phyloP scores from a whole-genome alignment of 2,888 invertebrate genomes.

The Eristalinus aeneus region DNA sequence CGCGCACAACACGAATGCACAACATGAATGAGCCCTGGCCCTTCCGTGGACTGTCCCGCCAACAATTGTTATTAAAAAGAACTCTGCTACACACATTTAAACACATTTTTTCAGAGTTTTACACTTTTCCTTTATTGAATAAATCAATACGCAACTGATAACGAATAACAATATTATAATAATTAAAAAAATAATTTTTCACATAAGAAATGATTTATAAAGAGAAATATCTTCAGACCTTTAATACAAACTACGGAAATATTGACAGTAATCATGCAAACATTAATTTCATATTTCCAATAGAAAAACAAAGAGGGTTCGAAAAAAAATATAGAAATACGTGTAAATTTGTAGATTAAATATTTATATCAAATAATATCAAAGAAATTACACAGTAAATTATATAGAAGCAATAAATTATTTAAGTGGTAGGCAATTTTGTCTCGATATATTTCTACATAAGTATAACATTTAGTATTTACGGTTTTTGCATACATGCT shows the following conservation, averaged over 20 bases:
- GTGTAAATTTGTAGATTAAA: conserved; percentile 36
- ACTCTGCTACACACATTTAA: too few species aligned
- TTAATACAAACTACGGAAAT: conserved; percentile 57
- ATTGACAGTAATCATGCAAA: conserved; percentile 24
- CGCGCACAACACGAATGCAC: too few species aligned
- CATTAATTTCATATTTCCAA: conserved; percentile 30
- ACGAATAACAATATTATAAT: conserved; percentile 55
- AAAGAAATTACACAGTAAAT: conserved; percentile 56
- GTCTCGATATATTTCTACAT: conserved; percentile 1
- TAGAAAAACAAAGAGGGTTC: conserved; percentile 15
- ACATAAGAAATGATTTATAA: conserved; percentile 44
- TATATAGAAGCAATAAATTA: conserved; percentile 66
- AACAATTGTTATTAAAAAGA: too few species aligned
- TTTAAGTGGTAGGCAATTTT: conserved; percentile 58
- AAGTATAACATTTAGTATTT: neutral
- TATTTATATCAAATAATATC: conserved; percentile 65
- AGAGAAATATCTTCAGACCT: conserved; percentile 16
- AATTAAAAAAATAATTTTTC: conserved; percentile 45
- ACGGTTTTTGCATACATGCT: conserved; percentile 8
- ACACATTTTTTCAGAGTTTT: conserved; percentile 57
- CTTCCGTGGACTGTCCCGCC: too few species aligned
- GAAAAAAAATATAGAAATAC: conserved; percentile 32
- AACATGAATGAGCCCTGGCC: too few species aligned
- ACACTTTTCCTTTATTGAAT: conserved; percentile 65
- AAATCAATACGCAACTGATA: conserved; percentile 61